A percentile compares a stretch with the other conserved stretches of the same genome.
These are phyloP conservation scores for Scrobipalpa costella DNA, from an alignment of 2,888 invertebrate genomes.

Conservation along the genomic window DNA sequence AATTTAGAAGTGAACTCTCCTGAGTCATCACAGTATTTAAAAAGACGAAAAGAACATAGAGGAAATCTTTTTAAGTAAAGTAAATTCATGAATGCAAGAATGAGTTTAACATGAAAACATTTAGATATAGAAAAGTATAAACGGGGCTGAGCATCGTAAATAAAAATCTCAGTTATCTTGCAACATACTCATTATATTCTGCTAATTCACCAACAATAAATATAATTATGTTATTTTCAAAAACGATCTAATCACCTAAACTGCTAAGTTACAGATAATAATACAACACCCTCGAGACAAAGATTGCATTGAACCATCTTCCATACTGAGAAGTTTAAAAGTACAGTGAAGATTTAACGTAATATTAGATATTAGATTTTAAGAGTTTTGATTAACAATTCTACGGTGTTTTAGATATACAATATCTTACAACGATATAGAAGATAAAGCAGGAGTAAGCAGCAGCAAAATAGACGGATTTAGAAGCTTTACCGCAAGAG, in stretches of 20 bases:
- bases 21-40: slow-evolving; percentile 79
- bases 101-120: slow-evolving; percentile 59
- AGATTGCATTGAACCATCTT: slow-evolving; percentile 79
- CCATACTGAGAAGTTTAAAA: slow-evolving; percentile 60
- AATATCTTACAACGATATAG: slow-evolving; percentile 69
- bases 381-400: slow-evolving; percentile 66
- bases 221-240: slow-evolving; percentile 48
- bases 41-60: slow-evolving; percentile 47
- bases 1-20: slow-evolving; percentile 58
- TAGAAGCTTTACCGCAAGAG: background rate
- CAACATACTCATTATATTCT: slow-evolving; percentile 78
- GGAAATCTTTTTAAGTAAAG: slow-evolving; percentile 50
- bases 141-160: slow-evolving; percentile 60
- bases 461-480: slow-evolving; percentile 44
- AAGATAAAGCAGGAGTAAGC: slow-evolving; percentile 73
- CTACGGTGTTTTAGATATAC: slow-evolving; percentile 70
- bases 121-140: slow-evolving; percentile 45
- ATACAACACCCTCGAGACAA: slow-evolving; percentile 69
- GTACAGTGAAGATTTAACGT: slow-evolving; percentile 60
- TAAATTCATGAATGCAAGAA: slow-evolving; percentile 62
- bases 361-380: slow-evolving; percentile 61
- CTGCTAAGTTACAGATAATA: slow-evolving; percentile 51
- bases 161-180: slow-evolving; percentile 71
- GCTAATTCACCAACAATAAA: slow-evolving; percentile 70
- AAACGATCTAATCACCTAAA: slow-evolving; percentile 59